Evolutionary conservation across 2,113 vertebrate species (phyloP), one percentile per base, ranked within the genome.

Genomic region (Sakesphorus luctuosus): DNA sequence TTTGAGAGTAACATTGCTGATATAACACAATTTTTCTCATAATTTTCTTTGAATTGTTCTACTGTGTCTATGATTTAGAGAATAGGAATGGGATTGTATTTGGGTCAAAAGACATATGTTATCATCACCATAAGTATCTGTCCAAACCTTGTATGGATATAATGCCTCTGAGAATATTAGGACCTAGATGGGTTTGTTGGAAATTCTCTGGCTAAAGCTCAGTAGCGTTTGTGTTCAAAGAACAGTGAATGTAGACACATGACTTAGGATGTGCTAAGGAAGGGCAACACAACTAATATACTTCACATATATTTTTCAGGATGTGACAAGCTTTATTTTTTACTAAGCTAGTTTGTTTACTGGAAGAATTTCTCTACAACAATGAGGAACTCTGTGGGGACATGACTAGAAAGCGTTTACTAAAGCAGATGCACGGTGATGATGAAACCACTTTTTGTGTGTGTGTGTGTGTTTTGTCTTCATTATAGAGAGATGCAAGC

Each of bases 401-500:
- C 25, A 38, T 24, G 43, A 44, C 11, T 11, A 44, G 26, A 52
- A 33, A 1, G 0, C 14, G 1, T 56, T 84, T 78, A 18, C 18
- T 87, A 7, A 63, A 65, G 29, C 6, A 89, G 14, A 49, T 53
- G 18, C 23, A 46, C 25, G 65, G 38, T 40, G 13, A 58, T 58
- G 7, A 53, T 3, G 5, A 63, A 81, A 24, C 10, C 6, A 29
- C 3, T 26, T 52, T 36, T 44, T 49, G 24, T 19, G n/a, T n/a
- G n/a, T n/a, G n/a, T 40, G 8, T 40, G 40, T 28, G 6, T 62
- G 33, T 1, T 16, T 44, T 46, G 16, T 52, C 56, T 66, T 81
- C 15, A 4, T 5, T 0, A 0, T 11, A 29, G 36, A 20, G 29
- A 40, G 12, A 40, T 40, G 40, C 40, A 40, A 40, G 40, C 40